phyloP scores from a whole-genome alignment of 30 jellyfish, hydroid and myxozoan species.

The Phacellophora camtschatica region DNA sequence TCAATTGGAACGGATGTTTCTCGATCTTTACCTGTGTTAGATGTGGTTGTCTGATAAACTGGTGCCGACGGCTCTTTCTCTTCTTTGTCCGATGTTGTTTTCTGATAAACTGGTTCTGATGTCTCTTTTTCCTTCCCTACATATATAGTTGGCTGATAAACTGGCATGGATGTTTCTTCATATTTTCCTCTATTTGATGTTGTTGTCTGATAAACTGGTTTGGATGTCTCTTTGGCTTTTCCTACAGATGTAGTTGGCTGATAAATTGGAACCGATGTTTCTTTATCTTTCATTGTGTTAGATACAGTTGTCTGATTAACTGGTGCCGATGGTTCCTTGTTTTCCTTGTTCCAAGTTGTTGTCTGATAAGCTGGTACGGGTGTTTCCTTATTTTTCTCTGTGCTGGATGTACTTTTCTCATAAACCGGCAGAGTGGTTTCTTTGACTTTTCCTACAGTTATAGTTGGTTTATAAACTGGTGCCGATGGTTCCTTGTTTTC shows the following conservation, averaged over 20 bases:
- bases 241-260: constrained; percentile 5
- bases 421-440: background rate
- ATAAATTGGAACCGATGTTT: too few relatives aligned
- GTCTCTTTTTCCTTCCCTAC: too few relatives aligned
- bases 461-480: background rate
- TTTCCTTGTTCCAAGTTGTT: background rate
- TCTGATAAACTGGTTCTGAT: too few relatives aligned
- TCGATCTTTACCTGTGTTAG: too few relatives aligned
- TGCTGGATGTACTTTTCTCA: background rate
- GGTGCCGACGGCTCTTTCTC: background rate
- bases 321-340: background rate
- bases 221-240: background rate
- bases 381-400: background rate
- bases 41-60: background rate
- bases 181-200: background rate
- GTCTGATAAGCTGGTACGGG: too few relatives aligned
- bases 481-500: background rate
- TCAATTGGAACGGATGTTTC: too few relatives aligned
- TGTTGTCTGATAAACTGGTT: constrained; percentile 6
- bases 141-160: too few relatives aligned
- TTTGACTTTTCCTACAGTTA: background rate
- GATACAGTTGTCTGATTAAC: background rate
- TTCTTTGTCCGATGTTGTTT: constrained; percentile 2
- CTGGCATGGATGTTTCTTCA: too few relatives aligned
- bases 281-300: background rate